phyloP scores from a whole-genome alignment of 2,797 vertebrate genomes.

The Schizopygopsis malacanthus region DNA sequence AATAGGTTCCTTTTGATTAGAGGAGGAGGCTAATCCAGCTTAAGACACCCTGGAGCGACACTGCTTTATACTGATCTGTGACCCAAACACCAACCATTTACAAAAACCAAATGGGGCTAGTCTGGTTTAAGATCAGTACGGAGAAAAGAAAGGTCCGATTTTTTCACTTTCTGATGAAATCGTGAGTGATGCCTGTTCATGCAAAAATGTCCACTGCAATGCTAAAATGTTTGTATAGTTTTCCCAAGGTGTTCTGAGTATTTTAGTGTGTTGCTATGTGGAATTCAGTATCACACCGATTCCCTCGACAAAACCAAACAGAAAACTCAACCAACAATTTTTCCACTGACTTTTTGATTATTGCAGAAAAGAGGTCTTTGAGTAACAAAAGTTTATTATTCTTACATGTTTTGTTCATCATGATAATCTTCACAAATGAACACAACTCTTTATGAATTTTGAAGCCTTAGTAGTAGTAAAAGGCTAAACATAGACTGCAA shows the following conservation, averaged over 20 bases:
- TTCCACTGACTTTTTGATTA: too few relatives aligned
- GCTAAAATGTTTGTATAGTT: background rate
- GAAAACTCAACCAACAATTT: too few relatives aligned
- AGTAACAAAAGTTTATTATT: too few relatives aligned
- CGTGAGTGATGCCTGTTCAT: background rate
- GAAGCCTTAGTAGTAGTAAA: too few relatives aligned
- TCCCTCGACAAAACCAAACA: too few relatives aligned
- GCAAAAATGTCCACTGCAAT: background rate
- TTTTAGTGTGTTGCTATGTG: background rate
- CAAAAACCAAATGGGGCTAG: background rate
- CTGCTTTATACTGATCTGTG: background rate
- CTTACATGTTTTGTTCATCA: too few relatives aligned
- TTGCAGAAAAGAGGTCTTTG: background rate
- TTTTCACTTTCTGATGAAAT: background rate
- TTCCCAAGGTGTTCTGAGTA: background rate
- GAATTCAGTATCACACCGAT: background rate
- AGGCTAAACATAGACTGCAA: too few relatives aligned
- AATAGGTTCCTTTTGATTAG: conserved; percentile 55
- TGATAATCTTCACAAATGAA: too few relatives aligned
- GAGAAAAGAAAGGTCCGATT: background rate
- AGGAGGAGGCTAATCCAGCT: conserved; percentile 47
- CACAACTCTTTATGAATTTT: too few relatives aligned
- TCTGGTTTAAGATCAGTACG: conserved; percentile 6
- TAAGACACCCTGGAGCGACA: conserved; percentile 21
- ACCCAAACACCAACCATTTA: background rate